A percentile compares a stretch with the other conserved stretches of the same genome.
phyloP scores from a whole-genome alignment of 2,113 vertebrate species.

The Muscicapa adusta region DNA sequence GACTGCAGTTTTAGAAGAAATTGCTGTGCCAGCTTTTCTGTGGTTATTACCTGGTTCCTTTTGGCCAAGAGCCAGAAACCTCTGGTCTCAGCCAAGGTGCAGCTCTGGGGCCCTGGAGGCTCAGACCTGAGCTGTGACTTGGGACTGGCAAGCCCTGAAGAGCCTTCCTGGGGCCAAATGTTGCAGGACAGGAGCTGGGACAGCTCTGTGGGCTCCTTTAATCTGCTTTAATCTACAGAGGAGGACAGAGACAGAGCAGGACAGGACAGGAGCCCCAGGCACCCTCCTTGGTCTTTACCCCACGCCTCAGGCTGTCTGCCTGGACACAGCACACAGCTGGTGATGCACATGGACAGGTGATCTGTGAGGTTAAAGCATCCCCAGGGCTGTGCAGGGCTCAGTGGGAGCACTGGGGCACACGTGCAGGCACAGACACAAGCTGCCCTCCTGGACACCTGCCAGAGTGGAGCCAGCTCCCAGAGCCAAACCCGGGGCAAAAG shows the following conservation, averaged over 20 bases:
- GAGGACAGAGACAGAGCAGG: not conserved
- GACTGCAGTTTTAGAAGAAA: not conserved
- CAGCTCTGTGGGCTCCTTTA: not conserved
- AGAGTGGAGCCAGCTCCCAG: not conserved
- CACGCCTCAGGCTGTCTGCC: not conserved
- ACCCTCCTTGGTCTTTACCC: not conserved
- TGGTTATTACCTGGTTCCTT: not conserved
- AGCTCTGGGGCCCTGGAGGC: not conserved
- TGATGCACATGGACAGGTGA: not conserved
- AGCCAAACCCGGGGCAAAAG: not conserved
- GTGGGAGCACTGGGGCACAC: not conserved
- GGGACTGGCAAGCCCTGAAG: not conserved
- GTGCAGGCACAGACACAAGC: not conserved
- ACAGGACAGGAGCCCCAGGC: not conserved
- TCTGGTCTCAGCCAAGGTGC: not conserved
- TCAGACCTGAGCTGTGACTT: not conserved
- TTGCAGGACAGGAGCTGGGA: not conserved
- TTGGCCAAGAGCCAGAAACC: not conserved
- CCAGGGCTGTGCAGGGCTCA: not conserved
- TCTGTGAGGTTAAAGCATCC: not conserved
- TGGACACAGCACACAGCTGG: rapidly evolving
- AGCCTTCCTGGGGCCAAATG: not conserved
- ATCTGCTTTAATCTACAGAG: not conserved
- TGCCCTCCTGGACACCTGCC: rapidly evolving
- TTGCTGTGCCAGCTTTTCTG: not conserved